These are phyloP conservation scores for Amiota mariae DNA, from an alignment of 2,888 invertebrate genomes.

Conservation along the genomic window DNA sequence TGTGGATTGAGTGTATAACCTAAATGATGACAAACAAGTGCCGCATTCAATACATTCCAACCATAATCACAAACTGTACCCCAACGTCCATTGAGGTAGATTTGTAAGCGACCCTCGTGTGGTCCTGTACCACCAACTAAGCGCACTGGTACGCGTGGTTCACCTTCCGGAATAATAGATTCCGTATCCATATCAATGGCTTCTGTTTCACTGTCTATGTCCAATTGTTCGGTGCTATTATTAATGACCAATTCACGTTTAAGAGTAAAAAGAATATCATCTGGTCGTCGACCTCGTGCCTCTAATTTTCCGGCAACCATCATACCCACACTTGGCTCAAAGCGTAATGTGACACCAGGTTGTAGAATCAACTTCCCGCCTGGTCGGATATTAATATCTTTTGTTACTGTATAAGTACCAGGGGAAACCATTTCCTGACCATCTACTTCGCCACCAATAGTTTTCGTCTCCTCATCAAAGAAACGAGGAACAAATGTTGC, in stretches of 20 bases:
- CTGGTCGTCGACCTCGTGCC: constrained; percentile 85
- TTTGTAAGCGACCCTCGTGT: constrained; percentile 90
- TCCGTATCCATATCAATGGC: constrained; percentile 76
- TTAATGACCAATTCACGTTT: constrained; percentile 83
- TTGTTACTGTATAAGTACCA: constrained; percentile 91
- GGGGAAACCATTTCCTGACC: constrained; percentile 87
- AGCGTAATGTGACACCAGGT: constrained; percentile 90
- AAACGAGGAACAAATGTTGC: constrained; percentile 87
- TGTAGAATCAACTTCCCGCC: constrained; percentile 92
- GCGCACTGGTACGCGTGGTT: constrained; percentile 81
- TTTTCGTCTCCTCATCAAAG: constrained; percentile 79
- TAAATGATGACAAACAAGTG: constrained; percentile 94
- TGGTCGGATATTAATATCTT: constrained; percentile 95
- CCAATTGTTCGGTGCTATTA: constrained; percentile 76
- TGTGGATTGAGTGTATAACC: constrained; percentile 93
- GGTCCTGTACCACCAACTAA: constrained; percentile 86
- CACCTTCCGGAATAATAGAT: constrained; percentile 76
- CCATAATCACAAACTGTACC: constrained; percentile 98
- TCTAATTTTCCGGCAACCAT: constrained; percentile 95
- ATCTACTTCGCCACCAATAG: constrained; percentile 93
- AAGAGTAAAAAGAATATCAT: constrained; percentile 85
- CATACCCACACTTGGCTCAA: constrained; percentile 95
- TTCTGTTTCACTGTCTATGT: constrained; percentile 72
- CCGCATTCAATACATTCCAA: constrained; percentile 94
- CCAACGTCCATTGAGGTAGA: constrained; percentile 90